phyloP scores from a whole-genome alignment of 2,888 invertebrate species.

The Agrochola circellaris region DNA sequence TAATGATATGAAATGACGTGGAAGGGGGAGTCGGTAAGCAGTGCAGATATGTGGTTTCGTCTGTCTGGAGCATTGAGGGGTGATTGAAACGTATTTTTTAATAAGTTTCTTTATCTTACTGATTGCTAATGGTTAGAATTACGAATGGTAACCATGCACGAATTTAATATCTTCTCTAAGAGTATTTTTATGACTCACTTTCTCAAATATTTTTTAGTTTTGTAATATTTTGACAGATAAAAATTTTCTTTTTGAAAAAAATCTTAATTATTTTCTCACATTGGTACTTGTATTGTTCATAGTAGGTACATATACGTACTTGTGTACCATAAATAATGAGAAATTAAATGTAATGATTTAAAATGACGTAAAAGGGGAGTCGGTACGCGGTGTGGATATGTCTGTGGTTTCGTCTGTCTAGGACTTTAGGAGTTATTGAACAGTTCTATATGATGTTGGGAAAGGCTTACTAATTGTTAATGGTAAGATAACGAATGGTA shows the following conservation, averaged over 20 bases:
- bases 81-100: constrained; percentile 32
- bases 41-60: constrained; percentile 54
- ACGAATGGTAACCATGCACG: background rate
- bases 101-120: background rate
- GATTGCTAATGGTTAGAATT: background rate
- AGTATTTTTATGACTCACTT: background rate
- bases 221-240: background rate
- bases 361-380: background rate
- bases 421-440: constrained; percentile 1
- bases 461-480: background rate
- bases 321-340: background rate
- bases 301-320: background rate
- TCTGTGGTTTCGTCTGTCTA: constrained; percentile 27
- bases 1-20: constrained; percentile 84
- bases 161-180: background rate
- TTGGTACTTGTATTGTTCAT: background rate
- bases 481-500: background rate
- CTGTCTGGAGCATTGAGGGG: constrained; percentile 31
- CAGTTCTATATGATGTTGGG: background rate
- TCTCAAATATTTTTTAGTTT: no score
- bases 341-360: background rate
- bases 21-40: constrained; percentile 62
- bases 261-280: no score
- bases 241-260: background rate
- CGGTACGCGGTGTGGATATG: constrained; percentile 34